Evolutionary conservation across 2,888 invertebrate species (phyloP), one percentile per base, ranked within the genome.

Genomic region (Margaritifera margaritifera): DNA sequence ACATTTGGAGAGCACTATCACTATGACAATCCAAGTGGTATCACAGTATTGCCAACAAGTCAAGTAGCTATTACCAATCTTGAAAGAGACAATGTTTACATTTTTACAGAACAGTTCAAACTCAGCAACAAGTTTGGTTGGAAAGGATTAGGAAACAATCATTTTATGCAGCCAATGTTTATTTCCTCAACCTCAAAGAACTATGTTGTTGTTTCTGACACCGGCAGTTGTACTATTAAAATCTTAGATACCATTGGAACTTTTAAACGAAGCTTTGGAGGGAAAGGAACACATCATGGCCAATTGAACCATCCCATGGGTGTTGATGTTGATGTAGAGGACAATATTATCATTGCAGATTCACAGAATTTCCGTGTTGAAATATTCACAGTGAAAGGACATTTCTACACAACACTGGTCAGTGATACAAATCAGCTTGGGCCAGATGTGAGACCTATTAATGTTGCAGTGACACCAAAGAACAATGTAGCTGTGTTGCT

Each of bases 321-420:
- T 18, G 67, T 88, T 2, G 82, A 85, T 55, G 75, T 79, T 2
- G 87, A 87, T 62, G 63, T 66, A 4, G 69, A 78, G 6, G 79
- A 83, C 64, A 87, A 86, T 57, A 84, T 88, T 53, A 76, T 87
- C 22, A 82, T 88, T 6, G 87, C 87, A 6, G 88, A 88, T 72
- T 77, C 79, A 20, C 83, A 83, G 18, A 87, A 88, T 71, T 81
- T 74, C 57, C 64, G 87, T 50, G 86, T 88, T 20, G 85, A 87
- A 71, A 78, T 82, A 52, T 87, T 83, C 65, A 77, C 77, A 6
- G 70, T 74, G n/a, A 80, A 80, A 63, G 87, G 88, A 4, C 55
- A 66, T 18, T 84, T 80, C 66, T 64, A 80, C 18, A 69, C 77
- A 42, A 80, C 79, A 25, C 66, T 85, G 18, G 80, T 87, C 18